These are phyloP conservation scores for Clarias platycephalus DNA, from an alignment of 2,797 vertebrate species.

Conservation along the genomic window DNA sequence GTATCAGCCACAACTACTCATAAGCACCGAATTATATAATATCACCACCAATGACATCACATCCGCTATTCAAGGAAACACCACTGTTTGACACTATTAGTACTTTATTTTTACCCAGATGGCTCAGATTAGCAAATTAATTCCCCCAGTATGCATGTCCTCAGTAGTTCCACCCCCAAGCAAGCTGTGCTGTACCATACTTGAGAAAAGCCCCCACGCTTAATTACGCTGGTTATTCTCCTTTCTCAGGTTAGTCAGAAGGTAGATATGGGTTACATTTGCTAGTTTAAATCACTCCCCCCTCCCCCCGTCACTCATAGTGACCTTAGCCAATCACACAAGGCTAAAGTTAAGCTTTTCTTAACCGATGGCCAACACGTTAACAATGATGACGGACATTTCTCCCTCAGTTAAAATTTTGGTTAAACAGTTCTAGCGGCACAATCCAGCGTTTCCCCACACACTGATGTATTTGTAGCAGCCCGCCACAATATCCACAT, in stretches of 20 bases:
- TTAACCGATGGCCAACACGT: too few relatives aligned
- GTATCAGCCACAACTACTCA: neutral
- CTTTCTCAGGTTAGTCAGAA: too few relatives aligned
- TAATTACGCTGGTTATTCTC: neutral
- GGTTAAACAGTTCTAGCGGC: too few relatives aligned
- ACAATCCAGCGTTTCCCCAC: too few relatives aligned
- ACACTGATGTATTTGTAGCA: too few relatives aligned
- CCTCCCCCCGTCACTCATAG: neutral
- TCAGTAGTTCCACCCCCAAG: neutral
- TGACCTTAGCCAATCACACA: neutral
- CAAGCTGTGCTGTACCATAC: neutral
- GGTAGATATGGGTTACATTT: too few relatives aligned
- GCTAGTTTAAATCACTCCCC: neutral
- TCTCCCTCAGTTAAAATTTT: too few relatives aligned
- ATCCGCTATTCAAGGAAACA: constrained; percentile 18
- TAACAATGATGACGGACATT: too few relatives aligned
- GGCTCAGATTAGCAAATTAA: neutral
- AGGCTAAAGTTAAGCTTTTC: too few relatives aligned
- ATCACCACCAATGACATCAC: constrained; percentile 18
- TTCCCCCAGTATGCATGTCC: neutral
- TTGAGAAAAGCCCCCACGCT: too few relatives aligned
- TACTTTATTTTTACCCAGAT: neutral
- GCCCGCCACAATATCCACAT: too few relatives aligned
- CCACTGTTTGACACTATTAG: neutral
- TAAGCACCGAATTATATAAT: constrained; percentile 1